Evolutionary conservation across 64 coral and sea anemone species (phyloP).

Genomic region (Stylophora pistillata): DNA sequence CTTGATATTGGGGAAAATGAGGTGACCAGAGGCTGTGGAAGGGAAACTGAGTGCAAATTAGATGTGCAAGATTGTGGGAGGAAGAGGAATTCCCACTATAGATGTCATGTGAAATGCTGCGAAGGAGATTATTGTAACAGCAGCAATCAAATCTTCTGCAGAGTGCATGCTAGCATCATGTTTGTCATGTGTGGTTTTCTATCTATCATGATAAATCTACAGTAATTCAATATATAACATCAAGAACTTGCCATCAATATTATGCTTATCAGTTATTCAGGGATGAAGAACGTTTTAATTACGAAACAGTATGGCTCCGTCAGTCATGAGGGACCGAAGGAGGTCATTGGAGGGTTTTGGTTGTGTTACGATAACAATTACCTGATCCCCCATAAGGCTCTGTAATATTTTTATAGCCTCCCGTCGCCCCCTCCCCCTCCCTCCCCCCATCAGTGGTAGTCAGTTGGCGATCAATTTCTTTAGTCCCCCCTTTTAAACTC

Average conservation of each 20-base stretch:
- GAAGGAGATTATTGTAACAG: neutral
- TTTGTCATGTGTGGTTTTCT: neutral
- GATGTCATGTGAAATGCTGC: constrained; percentile 1
- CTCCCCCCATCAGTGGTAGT: too few species aligned
- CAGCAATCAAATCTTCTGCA: neutral
- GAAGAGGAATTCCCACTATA: neutral
- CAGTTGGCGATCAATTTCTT: too few species aligned
- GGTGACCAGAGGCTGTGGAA: constrained; percentile 4
- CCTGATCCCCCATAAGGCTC: too few species aligned
- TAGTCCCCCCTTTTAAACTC: too few species aligned
- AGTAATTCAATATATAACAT: neutral
- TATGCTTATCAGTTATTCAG: too few species aligned
- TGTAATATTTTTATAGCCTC: too few species aligned
- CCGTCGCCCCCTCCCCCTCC: too few species aligned
- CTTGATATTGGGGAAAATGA: neutral
- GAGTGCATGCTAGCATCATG: neutral
- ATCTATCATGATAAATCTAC: neutral
- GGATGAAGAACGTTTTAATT: too few species aligned
- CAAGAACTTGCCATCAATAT: neutral
- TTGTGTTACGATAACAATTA: too few species aligned
- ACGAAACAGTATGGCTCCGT: too few species aligned
- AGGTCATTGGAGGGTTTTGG: too few species aligned
- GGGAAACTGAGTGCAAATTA: neutral
- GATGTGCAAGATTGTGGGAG: neutral
- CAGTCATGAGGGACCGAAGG: too few species aligned